Base-by-base conservation (phyloP, 2,888 invertebrate species). In the Volucella zonaria region DNA sequence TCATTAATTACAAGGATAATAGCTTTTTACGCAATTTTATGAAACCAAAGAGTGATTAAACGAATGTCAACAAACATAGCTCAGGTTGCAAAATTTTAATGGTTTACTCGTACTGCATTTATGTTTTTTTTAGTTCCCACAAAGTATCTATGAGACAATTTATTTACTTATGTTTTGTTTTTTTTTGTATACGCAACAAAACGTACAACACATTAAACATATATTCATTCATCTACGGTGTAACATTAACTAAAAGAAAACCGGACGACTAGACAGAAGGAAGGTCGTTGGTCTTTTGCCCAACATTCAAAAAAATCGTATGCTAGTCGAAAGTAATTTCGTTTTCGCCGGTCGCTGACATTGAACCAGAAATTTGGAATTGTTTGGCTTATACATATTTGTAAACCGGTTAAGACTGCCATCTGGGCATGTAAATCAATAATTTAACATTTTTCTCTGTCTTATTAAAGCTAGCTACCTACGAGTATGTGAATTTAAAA, bases 221-320 rank as follows among this genome's bases (percentile, higher is more conserved):
- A 43, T 8, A 1, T 3, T 3, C 49, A 58, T 15, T 11, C 47
- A 18, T 8, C 12, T 11, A 9, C 18, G 68, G 12, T 9, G 10
- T 8, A 47, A 58, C 18, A 18, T 23, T 31, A 10, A n/a, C 23
- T 42, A 38, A 43, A 51, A 14, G 9, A 77, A 77, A 82, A 82
- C 79, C 82, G 78, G 79, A 79, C 68, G 31, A 47, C 2, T 47
- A 66, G 58, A 56, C 71, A 62, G 79, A 74, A 78, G 79, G 76
- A 82, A 82, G 82, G 82, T 79, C 79, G 74, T 82, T 82, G 74
- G 82, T 82, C 82, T 82, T 82, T 82, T 82, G 82, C 74, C 73
- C 82, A 82, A 82, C 68, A 82, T 74, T 82, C 79, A 73, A 62
- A 74, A n/a, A 82, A 38, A 10, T 54, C 23, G 11, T 15, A 51